These are phyloP conservation scores for Zhuqinia jingwanae DNA, from an alignment of 2,888 invertebrate species.

Conservation along the genomic window DNA sequence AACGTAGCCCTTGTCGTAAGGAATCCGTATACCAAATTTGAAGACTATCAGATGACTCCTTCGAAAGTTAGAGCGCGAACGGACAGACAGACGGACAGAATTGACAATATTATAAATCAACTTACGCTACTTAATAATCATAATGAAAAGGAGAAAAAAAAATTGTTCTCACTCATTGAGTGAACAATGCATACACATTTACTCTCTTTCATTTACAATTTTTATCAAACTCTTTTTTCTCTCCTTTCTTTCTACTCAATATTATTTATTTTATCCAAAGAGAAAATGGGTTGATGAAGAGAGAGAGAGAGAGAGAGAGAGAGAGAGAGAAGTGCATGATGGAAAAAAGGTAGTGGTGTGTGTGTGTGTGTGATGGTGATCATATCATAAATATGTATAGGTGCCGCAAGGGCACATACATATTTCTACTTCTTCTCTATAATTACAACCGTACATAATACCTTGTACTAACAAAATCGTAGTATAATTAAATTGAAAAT, in stretches of 20 bases:
- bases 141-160: slow-evolving; percentile 19
- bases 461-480: slow-evolving; percentile 15
- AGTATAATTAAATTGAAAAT: slow-evolving; percentile 41
- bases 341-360: too few species aligned
- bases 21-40: too few species aligned
- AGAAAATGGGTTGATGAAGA: slow-evolving; percentile 4
- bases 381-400: slow-evolving; percentile 42
- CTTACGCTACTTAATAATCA: too few species aligned
- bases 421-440: slow-evolving; percentile 9
- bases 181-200: neutral
- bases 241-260: neutral
- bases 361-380: too few species aligned
- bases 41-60: too few species aligned
- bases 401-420: neutral
- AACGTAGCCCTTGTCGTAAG: too few species aligned
- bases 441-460: slow-evolving; percentile 36
- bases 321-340: slow-evolving; percentile 19
- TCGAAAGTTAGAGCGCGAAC: too few species aligned
- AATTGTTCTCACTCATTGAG: slow-evolving; percentile 2
- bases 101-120: too few species aligned
- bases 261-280: slow-evolving; percentile 11
- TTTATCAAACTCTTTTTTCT: slow-evolving; percentile 25
- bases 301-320: neutral
- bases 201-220: slow-evolving; percentile 20
- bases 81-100: too few species aligned